Evolutionary conservation across 1,140 invertebrate genomes (phyloP).

Genomic region (Catajapyx aquilonaris): DNA sequence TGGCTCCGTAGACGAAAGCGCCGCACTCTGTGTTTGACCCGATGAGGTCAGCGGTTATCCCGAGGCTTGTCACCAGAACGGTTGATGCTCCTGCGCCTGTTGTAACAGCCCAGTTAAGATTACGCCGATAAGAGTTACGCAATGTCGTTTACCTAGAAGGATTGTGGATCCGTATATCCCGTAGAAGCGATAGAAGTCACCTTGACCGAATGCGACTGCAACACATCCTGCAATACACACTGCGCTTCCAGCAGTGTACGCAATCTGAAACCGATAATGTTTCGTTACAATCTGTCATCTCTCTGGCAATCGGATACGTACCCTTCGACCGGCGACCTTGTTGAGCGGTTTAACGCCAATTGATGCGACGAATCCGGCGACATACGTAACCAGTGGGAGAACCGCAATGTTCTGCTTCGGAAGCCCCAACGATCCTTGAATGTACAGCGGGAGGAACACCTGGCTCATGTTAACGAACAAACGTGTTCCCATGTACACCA

Average conservation of each 20-base stretch:
- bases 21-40: slow-evolving; percentile 63
- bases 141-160: too few species aligned
- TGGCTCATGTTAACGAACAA: slow-evolving; percentile 78
- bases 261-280: slow-evolving; percentile 26
- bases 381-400: slow-evolving; percentile 65
- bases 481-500: slow-evolving; percentile 74
- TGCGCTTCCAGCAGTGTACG: slow-evolving; percentile 42
- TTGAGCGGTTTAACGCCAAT: slow-evolving; percentile 44
- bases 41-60: slow-evolving; percentile 76
- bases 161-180: slow-evolving; percentile 50
- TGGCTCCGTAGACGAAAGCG: slow-evolving; percentile 88
- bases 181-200: slow-evolving; percentile 31
- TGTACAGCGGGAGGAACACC: slow-evolving; percentile 74
- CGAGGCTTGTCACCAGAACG: slow-evolving; percentile 71
- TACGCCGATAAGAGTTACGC: too few species aligned
- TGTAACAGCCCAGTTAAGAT: too few species aligned
- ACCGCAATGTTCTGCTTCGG: slow-evolving; percentile 56
- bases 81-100: slow-evolving; percentile 60
- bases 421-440: slow-evolving; percentile 56
- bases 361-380: slow-evolving; percentile 61
- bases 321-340: slow-evolving; percentile 39
- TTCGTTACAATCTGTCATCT: too few species aligned
- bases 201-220: slow-evolving; percentile 42
- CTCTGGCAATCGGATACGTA: too few species aligned
- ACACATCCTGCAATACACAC: slow-evolving; percentile 38